Percentiles rank a stretch among this genome's conserved stretches.
Evolutionary conservation across 2,888 invertebrate species (phyloP).

Genomic region (Trichopria drosophilae): DNA sequence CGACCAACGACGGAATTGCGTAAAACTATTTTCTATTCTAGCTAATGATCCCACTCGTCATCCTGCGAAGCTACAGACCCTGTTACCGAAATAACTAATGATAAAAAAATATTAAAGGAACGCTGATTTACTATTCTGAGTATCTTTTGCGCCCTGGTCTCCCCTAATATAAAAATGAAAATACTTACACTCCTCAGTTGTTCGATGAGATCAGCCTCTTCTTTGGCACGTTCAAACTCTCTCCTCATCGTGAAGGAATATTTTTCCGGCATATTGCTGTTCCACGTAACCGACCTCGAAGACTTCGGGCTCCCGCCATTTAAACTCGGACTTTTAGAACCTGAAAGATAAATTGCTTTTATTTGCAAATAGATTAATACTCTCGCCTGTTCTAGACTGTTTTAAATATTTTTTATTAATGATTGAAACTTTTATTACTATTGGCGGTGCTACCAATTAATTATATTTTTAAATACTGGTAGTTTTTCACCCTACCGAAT

Average conservation of each 20-base stretch:
- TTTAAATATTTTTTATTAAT: too few relatives aligned
- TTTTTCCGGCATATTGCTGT: slow-evolving; percentile 71
- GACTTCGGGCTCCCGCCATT: slow-evolving; percentile 52
- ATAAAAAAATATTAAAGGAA: slow-evolving; percentile 1
- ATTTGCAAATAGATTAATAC: not conserved
- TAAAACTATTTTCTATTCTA: slow-evolving; percentile 6
- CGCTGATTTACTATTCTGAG: slow-evolving; percentile 13
- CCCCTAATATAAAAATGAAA: too few relatives aligned
- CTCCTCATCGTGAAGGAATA: slow-evolving; percentile 90
- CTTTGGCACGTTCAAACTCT: slow-evolving; percentile 87
- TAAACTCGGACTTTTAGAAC: slow-evolving; percentile 46
- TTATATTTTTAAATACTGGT: too few relatives aligned
- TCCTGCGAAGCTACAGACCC: too few relatives aligned
- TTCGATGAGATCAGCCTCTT: slow-evolving; percentile 82
- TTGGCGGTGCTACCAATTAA: too few relatives aligned
- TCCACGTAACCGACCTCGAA: slow-evolving; percentile 70
- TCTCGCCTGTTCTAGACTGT: too few relatives aligned
- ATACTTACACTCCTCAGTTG: slow-evolving; percentile 77
- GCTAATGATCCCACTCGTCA: too few relatives aligned
- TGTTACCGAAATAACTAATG: too few relatives aligned
- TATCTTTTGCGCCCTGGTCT: too few relatives aligned
- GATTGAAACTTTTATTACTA: too few relatives aligned
- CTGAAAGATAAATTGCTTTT: slow-evolving; percentile 27
- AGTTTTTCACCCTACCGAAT: too few relatives aligned
- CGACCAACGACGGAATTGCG: too few relatives aligned